phyloP scores from a whole-genome alignment of 2,797 vertebrate genomes.

The Platalea minor region DNA sequence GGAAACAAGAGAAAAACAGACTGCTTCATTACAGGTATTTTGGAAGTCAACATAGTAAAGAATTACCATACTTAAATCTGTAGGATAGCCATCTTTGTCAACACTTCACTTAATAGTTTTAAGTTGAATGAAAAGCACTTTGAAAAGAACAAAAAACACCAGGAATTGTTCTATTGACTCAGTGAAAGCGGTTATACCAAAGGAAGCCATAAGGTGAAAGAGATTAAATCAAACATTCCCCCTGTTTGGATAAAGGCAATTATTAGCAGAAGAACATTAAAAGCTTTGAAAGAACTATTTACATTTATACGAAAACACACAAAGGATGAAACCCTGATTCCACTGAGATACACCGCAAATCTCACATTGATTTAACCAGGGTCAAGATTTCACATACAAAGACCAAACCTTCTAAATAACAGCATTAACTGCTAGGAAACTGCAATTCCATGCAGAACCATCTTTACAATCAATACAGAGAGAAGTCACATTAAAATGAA shows the following conservation, averaged over 20 bases:
- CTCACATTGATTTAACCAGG: not conserved
- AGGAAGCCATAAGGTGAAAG: not conserved
- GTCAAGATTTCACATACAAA: not conserved
- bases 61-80: not conserved
- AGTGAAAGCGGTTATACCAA: not conserved
- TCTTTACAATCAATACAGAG: not conserved
- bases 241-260: not conserved
- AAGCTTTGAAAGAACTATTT: constrained; percentile 5
- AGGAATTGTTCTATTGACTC: not conserved
- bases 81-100: not conserved
- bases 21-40: not conserved
- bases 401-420: not conserved
- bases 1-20: not conserved
- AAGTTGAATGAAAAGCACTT: not conserved
- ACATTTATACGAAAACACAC: not conserved
- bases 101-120: not conserved
- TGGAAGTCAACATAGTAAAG: not conserved
- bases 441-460: not conserved
- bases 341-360: not conserved
- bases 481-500: not conserved
- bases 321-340: not conserved
- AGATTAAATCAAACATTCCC: not conserved
- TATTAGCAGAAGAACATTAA: not conserved
- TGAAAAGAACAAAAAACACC: not conserved
- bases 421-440: not conserved